Evolutionary conservation across 2,888 invertebrate species (phyloP), one percentile per base, ranked within the genome.

Genomic region (Spodoptera exigua): DNA sequence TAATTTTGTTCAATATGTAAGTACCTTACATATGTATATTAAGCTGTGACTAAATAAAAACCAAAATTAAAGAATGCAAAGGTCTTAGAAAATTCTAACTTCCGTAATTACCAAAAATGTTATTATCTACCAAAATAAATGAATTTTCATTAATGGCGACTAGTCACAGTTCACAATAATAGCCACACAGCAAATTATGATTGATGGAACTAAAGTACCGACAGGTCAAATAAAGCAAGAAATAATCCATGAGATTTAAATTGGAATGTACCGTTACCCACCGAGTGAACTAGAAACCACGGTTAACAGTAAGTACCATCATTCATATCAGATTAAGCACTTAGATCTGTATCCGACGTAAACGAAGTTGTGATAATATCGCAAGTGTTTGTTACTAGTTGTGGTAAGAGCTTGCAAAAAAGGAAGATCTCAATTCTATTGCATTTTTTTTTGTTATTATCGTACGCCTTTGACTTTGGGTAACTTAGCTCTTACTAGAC

Each of bases 231-330:
- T 36, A 14, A 43, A 35, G 14, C 55, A 61, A 56, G 32, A 54
- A 54, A 60, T 59, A 57, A 49, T 55, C 51, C 61, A 61, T 55
- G 36, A 47, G 11, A 44, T 46, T 45, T 55, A 62, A 46, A 53
- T 61, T 61, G 45, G 18, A 59, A 57, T 48, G 52, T 65, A 62
- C 67, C 62, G 70, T 67, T 62, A 66, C 18, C 32, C 56, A 43
- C 66, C 69, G 54, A 69, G 40, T 69, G 69, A 55, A 60, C 68
- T 72, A 70, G 52, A 59, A 56, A 59, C 40, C 27, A 39, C 46
- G n/a, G 37, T 35, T 67, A 55, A 64, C 68, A 58, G 67, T 67
- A 36, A 64, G 45, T 47, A 54, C 43, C 43, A 58, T 58, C 41
- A 56, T 63, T 69, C 64, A 65, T 52, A 56, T 54, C 63, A 61